Base-by-base conservation (phyloP, 2,113 vertebrate species). In the Perca flavescens region DNA sequence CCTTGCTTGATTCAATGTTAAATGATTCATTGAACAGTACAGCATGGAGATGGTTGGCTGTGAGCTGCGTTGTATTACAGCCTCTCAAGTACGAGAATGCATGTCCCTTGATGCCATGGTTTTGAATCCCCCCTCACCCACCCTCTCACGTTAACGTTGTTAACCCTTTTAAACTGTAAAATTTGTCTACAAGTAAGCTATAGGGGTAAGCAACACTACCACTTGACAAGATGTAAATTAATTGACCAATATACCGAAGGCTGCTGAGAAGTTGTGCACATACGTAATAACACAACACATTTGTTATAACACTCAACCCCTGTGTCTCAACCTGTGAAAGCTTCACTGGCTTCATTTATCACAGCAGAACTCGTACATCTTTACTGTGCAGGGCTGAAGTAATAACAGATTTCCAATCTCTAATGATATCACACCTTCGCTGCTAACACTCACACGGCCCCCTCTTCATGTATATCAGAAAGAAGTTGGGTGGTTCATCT, bases 11-110 rank as follows among this genome's bases (percentile, higher is more conserved):
- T 67, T 74, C 43, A 79, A 58, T 77, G 1, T 1, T 69, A 70
- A 85, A 83, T 78, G 43, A 80, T 60, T 83, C 15, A 77, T 60
- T 68, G 60, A 68, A 76, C 58, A 53, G 74, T 64, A 53, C 66
- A 49, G 17, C 28, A 49, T 69, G 28, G 25, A 31, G 15, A 60
- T 28, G 19, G 25, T 58, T 19, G n/a, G 67, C 57, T 0, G 3
- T 54, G 50, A 68, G 54, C 17, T 53, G 9, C 0, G 1, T 34
- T 34, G 16, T 1, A 17, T 5, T 53, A 36, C 21, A 43, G 68
- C 50, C 25, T 62, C 60, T 68, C 28, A 56, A 74, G 49, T 19
- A 52, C 0, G 3, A 70, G 6, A 56, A 36, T 36, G 54, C 50
- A 16, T 34, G 31, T 65, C 64, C 12, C 2, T 14, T 17, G 9